phyloP scores from a whole-genome alignment of 2,888 invertebrate genomes.

The Cactoblastis cactorum region DNA sequence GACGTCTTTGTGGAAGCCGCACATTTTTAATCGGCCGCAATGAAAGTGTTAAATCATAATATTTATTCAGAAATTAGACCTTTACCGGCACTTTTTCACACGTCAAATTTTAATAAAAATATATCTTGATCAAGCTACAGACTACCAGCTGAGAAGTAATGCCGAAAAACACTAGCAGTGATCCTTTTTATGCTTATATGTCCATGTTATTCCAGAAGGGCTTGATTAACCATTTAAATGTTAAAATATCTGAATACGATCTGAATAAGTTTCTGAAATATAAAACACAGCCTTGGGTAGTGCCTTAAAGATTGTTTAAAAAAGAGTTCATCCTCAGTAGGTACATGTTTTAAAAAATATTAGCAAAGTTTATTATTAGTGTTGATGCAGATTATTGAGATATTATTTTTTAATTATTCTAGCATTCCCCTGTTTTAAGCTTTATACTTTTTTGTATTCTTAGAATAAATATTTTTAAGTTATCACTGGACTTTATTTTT shows the following conservation, averaged over 20 bases:
- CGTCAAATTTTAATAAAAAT: no score
- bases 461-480: conserved; percentile 7
- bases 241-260: background rate
- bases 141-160: no score
- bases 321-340: background rate
- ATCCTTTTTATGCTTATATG: no score
- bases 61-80: no score
- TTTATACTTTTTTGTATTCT: conserved; percentile 13
- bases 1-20: no score
- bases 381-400: conserved; percentile 1
- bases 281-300: background rate
- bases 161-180: no score
- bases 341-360: background rate
- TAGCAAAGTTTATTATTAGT: background rate
- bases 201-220: no score
- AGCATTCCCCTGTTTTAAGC: conserved; percentile 4
- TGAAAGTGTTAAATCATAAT: no score
- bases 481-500: background rate
- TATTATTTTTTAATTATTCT: background rate
- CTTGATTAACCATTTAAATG: no score
- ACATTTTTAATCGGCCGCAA: no score
- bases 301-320: background rate
- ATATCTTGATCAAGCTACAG: no score
- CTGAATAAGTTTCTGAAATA: background rate
- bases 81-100: no score